Conservation (phyloP, 2,888 invertebrate genomes). For the Macrosiphum euphorbiae region DNA sequence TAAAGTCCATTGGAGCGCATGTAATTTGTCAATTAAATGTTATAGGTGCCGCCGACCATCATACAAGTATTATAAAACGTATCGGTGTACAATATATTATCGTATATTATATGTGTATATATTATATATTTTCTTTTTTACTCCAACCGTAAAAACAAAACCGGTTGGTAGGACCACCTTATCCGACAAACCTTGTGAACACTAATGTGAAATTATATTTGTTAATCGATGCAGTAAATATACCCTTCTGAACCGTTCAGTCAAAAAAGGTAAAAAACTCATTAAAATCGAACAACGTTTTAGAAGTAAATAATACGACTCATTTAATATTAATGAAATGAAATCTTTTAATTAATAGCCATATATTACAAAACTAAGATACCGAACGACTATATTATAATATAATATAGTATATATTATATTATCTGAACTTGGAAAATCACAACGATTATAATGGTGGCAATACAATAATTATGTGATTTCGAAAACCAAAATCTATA, state of each 20-base stretch:
- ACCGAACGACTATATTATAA: not conserved
- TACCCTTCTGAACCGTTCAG: conserved; percentile 26
- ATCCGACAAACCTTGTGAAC: conserved; percentile 42
- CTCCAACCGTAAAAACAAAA: conserved; percentile 55
- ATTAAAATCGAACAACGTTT: conserved; percentile 42
- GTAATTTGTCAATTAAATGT: conserved; percentile 62
- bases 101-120: not conserved
- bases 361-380: not conserved
- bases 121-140: conserved; percentile 6
- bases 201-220: conserved; percentile 57
- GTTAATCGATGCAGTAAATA: conserved; percentile 62
- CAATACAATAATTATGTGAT: not conserved
- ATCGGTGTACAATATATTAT: conserved; percentile 44
- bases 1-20: conserved; percentile 45
- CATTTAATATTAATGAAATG: not conserved
- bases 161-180: conserved; percentile 60
- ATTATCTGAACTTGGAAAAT: not conserved
- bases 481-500: not conserved
- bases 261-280: conserved; percentile 59
- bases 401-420: not conserved
- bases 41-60: conserved; percentile 48
- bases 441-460: not conserved
- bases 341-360: not conserved
- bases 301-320: not conserved
- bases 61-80: conserved; percentile 28